Conservation (phyloP, 2,797 vertebrate species). For the Hephaestus fuliginosus region DNA sequence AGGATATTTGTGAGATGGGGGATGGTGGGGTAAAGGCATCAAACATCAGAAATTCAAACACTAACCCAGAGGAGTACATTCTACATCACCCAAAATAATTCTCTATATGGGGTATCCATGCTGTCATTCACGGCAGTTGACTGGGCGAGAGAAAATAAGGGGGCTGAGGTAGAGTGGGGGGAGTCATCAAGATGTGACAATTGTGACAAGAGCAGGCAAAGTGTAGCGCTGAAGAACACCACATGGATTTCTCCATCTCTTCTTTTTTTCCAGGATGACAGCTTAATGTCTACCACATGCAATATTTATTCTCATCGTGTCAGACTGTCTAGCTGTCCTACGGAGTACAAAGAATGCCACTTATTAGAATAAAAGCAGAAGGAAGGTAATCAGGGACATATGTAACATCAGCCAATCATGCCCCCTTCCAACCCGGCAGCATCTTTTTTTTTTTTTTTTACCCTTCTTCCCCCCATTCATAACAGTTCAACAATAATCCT, state of each 20-base stretch:
- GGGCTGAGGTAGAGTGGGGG: constrained; percentile 73
- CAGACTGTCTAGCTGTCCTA: constrained; percentile 99
- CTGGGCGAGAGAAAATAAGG: constrained; percentile 81
- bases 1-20: constrained; percentile 28
- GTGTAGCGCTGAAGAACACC: constrained; percentile 93
- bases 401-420: constrained; percentile 99
- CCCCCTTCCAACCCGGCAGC: constrained; percentile 86
- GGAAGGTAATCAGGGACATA: constrained; percentile 99
- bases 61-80: constrained; percentile 72
- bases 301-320: constrained; percentile 99
- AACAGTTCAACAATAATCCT: constrained; percentile 97
- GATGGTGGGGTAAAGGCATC: background rate
- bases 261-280: constrained; percentile 91
- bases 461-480: constrained; percentile 86
- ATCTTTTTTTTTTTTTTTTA: constrained; percentile 88
- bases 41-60: constrained; percentile 72
- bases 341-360: constrained; percentile 99
- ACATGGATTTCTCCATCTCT: constrained; percentile 97
- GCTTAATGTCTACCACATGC: constrained; percentile 99
- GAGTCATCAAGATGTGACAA: constrained; percentile 98
- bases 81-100: constrained; percentile 83
- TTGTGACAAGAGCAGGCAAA: constrained; percentile 98
- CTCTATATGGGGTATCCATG: constrained; percentile 82
- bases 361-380: constrained; percentile 99
- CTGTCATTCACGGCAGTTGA: constrained; percentile 85